A percentile compares a stretch with the other conserved stretches of the same genome.
phyloP scores from a whole-genome alignment of 1,140 invertebrate genomes.

The Homalodisca vitripennis region DNA sequence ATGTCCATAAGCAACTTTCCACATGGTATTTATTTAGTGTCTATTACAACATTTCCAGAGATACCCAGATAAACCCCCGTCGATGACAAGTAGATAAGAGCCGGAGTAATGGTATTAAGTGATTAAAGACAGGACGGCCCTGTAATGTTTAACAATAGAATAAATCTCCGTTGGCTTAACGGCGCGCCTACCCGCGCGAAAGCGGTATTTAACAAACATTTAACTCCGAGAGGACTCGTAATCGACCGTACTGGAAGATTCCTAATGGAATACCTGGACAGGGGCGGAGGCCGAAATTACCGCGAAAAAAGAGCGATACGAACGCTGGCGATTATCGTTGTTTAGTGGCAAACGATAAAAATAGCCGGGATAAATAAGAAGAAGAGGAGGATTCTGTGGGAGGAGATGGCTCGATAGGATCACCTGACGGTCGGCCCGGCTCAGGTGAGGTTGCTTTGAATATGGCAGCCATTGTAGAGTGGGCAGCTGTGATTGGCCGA shows the following conservation, averaged over 20 bases:
- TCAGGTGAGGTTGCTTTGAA: constrained; percentile 19
- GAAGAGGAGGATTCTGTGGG: neutral
- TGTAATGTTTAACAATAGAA: constrained; percentile 18
- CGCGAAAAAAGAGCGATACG: constrained; percentile 11
- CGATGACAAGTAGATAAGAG: neutral
- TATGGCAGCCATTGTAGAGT: constrained; percentile 13
- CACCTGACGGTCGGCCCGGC: constrained; percentile 3
- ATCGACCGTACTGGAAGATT: neutral
- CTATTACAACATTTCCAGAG: neutral
- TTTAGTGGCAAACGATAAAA: constrained; percentile 8
- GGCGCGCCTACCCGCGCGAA: neutral
- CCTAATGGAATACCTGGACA: constrained; percentile 2
- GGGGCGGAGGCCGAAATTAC: constrained; percentile 14
- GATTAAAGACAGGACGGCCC: neutral
- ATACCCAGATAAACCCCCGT: neutral
- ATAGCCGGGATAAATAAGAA: constrained; percentile 6
- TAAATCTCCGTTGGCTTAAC: neutral
- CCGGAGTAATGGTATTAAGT: constrained; percentile 15
- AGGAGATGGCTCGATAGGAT: neutral
- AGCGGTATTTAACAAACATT: constrained; percentile 22
- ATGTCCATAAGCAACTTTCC: too few species aligned
- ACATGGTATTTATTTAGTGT: neutral
- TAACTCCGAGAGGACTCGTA: neutral
- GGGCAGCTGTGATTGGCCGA: constrained; percentile 9
- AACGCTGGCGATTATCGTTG: constrained; percentile 2